Base-by-base conservation (phyloP, 1,140 invertebrate species). In the Reticulitermes speratus region DNA sequence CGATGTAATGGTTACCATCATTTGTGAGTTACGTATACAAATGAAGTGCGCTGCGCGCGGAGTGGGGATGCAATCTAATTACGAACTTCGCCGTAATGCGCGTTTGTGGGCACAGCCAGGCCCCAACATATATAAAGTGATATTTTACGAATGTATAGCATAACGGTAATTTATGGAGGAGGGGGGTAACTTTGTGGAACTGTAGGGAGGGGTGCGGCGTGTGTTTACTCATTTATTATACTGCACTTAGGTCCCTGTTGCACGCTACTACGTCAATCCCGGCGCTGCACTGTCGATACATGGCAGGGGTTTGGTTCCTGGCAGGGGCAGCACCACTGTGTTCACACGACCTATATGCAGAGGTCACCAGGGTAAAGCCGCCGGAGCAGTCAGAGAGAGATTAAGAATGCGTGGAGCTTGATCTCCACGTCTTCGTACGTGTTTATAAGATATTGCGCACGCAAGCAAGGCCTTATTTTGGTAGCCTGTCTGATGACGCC, bases 51-150 rank as follows among this genome's bases (percentile, higher is more conserved):
- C 11, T 11, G 8, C 82, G 82, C 45, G 3, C 45, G n/a, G 21
- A 23, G 83, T 12, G 11, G 44, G 38, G 23, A 25, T 32, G 75
- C n/a, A 81, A 86, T 86, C 85, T 65, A 86, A 86, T 86, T 86
- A 86, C 81, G 44, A 86, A 86, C 85, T 86, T 86, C 9, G 85
- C 75, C 55, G 85, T 86, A 83, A 82, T 48, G 48, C 85, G 85
- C 85, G 85, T 75, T 55, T 69, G 85, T 52, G 85, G 59, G 30
- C 69, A 45, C 82, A 44, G 21, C 84, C 23, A 69, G 59, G 59
- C 85, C 44, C 85, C 85, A n/a, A 32, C 45, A 81, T 86, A 82
- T 86, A 86, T 86, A 86, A 86, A 86, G 85, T 86, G 85, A 86
- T 86, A 86, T 86, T 86, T 86, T 82, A 75, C 85, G 85, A 86